These are phyloP conservation scores for Ridgeia piscesae DNA, from an alignment of 1,140 invertebrate genomes.

Conservation along the genomic window DNA sequence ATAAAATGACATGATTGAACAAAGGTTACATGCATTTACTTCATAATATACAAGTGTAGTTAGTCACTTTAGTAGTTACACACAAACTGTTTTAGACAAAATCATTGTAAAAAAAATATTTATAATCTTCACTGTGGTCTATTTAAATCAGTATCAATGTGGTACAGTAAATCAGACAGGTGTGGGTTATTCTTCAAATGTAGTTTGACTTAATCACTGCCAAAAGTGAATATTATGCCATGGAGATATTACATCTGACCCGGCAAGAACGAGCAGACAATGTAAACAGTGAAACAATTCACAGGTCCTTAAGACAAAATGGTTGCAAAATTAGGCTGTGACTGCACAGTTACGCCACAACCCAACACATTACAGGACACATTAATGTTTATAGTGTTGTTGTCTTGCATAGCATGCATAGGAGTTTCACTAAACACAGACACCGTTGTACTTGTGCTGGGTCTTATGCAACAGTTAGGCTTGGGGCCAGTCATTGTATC, in stretches of 20 bases:
- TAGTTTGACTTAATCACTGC: too few relatives aligned
- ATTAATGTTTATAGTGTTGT: background rate
- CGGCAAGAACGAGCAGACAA: too few relatives aligned
- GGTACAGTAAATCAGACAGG: background rate
- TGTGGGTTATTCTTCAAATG: background rate
- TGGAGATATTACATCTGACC: too few relatives aligned
- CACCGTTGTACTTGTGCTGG: background rate
- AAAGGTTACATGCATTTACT: too few relatives aligned
- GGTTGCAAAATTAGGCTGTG: background rate
- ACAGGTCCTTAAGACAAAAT: background rate
- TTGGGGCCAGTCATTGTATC: background rate
- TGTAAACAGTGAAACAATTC: background rate
- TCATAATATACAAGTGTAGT: too few relatives aligned
- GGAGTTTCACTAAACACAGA: background rate
- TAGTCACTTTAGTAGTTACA: too few relatives aligned
- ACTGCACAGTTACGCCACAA: background rate
- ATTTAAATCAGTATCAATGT: too few relatives aligned
- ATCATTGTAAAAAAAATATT: too few relatives aligned
- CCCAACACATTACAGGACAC: background rate
- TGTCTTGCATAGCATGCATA: background rate
- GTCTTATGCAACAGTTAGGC: background rate
- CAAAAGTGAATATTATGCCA: too few relatives aligned
- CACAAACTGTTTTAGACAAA: too few relatives aligned
- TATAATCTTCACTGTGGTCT: too few relatives aligned
- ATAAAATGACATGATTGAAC: background rate